A percentile compares a stretch with the other conserved stretches of the same genome.
Conservation (phyloP, 2,797 vertebrate genomes). For the Gadopsis marmoratus region DNA sequence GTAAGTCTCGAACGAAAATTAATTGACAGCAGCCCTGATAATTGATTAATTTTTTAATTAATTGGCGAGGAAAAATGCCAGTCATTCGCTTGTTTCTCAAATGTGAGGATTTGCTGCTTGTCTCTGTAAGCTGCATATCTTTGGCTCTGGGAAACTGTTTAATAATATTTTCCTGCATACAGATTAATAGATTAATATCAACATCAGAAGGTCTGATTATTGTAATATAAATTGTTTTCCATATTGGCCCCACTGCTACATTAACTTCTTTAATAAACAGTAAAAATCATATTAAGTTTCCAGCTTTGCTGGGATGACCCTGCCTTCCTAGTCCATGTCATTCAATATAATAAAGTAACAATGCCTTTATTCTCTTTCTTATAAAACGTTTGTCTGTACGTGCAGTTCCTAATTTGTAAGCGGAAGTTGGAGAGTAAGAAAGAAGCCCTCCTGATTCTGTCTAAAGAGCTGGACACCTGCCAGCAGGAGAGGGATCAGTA, state of each 20-base stretch:
- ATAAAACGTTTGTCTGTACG: neutral
- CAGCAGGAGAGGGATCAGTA: conserved; percentile 98
- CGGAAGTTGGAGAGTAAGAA: conserved; percentile 97
- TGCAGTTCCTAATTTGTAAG: conserved; percentile 94
- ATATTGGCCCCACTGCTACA: neutral
- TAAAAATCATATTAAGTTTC: neutral
- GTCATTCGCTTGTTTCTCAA: neutral
- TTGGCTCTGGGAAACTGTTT: neutral
- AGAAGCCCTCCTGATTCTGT: conserved; percentile 96
- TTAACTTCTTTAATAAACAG: neutral
- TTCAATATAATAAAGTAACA: neutral
- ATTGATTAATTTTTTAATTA: neutral
- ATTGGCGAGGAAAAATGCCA: too few relatives aligned
- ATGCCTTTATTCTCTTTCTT: neutral
- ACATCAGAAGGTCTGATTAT: neutral
- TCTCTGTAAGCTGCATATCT: neutral
- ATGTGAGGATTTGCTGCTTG: neutral
- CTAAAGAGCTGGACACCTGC: conserved; percentile 96
- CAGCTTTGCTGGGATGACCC: neutral
- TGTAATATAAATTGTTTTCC: neutral
- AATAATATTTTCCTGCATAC: neutral
- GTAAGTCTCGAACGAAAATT: neutral
- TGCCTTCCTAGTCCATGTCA: neutral
- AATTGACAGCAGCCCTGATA: neutral
- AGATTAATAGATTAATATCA: neutral